Evolutionary conservation across 2,888 invertebrate genomes (phyloP), one percentile per base, ranked within the genome.

Genomic region (Oscheius sp.): DNA sequence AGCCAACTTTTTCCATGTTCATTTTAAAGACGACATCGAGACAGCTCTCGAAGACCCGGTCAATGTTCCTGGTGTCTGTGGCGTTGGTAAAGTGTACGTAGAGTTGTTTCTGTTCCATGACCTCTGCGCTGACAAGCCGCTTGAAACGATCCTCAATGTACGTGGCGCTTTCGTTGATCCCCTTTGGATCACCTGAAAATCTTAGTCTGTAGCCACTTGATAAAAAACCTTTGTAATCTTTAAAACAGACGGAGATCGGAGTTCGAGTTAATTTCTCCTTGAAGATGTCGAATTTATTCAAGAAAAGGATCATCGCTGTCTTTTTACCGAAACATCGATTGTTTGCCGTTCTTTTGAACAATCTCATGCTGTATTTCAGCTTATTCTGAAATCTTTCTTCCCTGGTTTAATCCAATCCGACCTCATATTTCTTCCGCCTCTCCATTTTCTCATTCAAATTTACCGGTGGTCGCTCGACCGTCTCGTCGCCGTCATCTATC

Each of bases 1-100:
- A 86, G 29, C 87, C 87, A 55, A 87, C 85, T 79, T 84, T 86
- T 72, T 86, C 87, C 85, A 87, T 85, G 53, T 80, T 84, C n/a
- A 83, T 76, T 53, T 86, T 85, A 74, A 87, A 86, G 27, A 87
- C 85, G 12, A 86, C 86, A 59, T 87, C 87, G 71, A 87, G 84
- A 59, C 86, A 87, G 41, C 80, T 77, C 58, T 87, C 87, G 71
- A 87, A 87, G 5, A 87, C 87, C 46, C 84, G 80, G 74, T 88
- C 88, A 83, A 90, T 89, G 75, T 87, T 87, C 23, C 87, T 76
- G 21, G 89, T 88, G 77, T 90, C 89, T 12, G 89, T 89, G 9
- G 90, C 89, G 73, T 89, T 89, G 0, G 89, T 89, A 49, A 88
- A 86, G 74, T 90, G 90, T 1, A 84, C 86, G 80, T 90, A 89